Evolutionary conservation across 1,140 invertebrate species (phyloP).

Genomic region (Drosophila tani): DNA sequence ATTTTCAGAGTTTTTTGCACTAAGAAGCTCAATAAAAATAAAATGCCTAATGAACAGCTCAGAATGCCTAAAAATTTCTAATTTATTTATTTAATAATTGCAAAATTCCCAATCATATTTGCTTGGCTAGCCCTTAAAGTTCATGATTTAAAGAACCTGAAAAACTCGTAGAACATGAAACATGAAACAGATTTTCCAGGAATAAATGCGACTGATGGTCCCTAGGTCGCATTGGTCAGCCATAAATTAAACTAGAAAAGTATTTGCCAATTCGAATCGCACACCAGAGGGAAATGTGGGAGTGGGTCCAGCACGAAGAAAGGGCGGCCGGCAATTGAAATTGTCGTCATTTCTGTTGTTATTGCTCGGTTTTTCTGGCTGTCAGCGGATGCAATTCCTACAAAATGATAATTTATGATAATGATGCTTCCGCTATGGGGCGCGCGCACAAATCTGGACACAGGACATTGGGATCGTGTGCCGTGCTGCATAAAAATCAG

Average conservation of each 20-base stretch:
- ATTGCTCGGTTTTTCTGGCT: slow-evolving; percentile 57
- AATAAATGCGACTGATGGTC: slow-evolving; percentile 5
- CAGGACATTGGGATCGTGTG: slow-evolving; percentile 49
- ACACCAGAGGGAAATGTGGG: not conserved
- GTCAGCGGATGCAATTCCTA: slow-evolving; percentile 82
- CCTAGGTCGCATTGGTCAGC: slow-evolving; percentile 14
- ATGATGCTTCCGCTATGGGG: slow-evolving; percentile 82
- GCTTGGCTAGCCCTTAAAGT: not conserved
- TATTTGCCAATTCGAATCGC: slow-evolving; percentile 39
- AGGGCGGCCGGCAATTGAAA: slow-evolving; percentile 68
- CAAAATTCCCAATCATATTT: too few relatives aligned
- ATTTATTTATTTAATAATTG: too few relatives aligned
- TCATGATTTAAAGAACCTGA: not conserved
- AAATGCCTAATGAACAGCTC: too few relatives aligned
- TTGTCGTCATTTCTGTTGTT: slow-evolving; percentile 67
- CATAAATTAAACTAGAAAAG: slow-evolving; percentile 60
- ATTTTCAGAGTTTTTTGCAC: too few relatives aligned
- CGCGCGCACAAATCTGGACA: slow-evolving; percentile 50
- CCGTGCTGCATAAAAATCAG: slow-evolving; percentile 60
- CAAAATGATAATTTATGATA: slow-evolving; percentile 85
- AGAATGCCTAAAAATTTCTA: too few relatives aligned
- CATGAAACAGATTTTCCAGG: slow-evolving; percentile 20
- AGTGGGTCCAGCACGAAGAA: slow-evolving; percentile 26
- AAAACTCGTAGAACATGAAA: slow-evolving; percentile 2
- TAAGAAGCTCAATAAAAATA: too few relatives aligned